Evolutionary conservation across 1,140 invertebrate species (phyloP), one percentile per base, ranked within the genome.

Genomic region (Dendroctonus valens): DNA sequence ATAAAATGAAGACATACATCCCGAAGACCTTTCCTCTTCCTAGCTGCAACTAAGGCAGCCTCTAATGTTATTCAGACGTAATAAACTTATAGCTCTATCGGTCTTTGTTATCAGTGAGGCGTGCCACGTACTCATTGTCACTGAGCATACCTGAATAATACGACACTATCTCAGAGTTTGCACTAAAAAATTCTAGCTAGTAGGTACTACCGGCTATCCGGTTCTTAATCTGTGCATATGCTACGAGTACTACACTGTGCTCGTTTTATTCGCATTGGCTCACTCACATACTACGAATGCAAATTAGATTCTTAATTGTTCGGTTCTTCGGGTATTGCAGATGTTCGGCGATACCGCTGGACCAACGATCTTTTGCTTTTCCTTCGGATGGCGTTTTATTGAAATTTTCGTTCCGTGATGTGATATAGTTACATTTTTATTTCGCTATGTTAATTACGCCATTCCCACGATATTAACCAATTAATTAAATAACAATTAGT

Each of bases 61-160:
- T 52, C n/a, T 52, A 55, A 55, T 55, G 53, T 41, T 55, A 55
- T 55, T 55, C 53, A 39, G 39, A 39, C 48, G 59, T 61, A 61
- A 65, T 65, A 65, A 65, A 65, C 62, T 55, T 54, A 50, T 55
- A 41, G 5, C 14, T 49, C 53, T 70, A 70, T 70, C 69, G 48
- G 51, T n/a, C 55, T 72, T 71, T 72, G 72, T 71, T 72, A 75
- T 75, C 74, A 63, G 39, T 65, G 68, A 75, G 72, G 72, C 72
- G 72, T 74, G 74, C 70, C 72, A 69, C 64, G 69, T 53, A 69
- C 72, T 75, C 72, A 75, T 75, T 75, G 74, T 75, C 74, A 74
- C 72, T 67, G 70, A 62, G 69, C 72, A 74, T 75, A 66, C 72
- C 71, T 75, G 74, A 74, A 75, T 75, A 75, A 75, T 75, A 70